Percentiles rank a stretch among this genome's conserved stretches.
These are phyloP conservation scores for Eupithecia vulgata DNA, from an alignment of 2,888 invertebrate species.

Conservation along the genomic window DNA sequence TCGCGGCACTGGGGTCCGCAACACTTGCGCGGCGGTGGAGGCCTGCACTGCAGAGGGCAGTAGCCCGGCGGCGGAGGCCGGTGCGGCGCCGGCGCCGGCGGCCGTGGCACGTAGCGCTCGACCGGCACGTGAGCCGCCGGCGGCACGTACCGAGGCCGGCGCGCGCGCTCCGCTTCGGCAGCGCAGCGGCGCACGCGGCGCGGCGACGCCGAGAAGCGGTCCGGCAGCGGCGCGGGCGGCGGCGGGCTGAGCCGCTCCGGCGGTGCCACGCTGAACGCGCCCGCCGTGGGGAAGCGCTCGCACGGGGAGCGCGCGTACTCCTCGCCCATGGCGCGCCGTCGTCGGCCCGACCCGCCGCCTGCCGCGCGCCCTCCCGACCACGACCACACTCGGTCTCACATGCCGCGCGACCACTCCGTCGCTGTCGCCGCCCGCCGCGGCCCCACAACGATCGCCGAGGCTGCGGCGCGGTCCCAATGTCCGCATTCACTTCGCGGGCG, in stretches of 20 bases:
- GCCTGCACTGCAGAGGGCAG: constrained; percentile 80
- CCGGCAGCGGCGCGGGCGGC: constrained; percentile 85
- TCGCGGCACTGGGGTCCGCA: constrained; percentile 79
- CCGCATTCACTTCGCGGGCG: constrained; percentile 82
- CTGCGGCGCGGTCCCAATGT: constrained; percentile 75
- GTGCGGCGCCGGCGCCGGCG: constrained; percentile 78
- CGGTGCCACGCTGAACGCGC: constrained; percentile 85
- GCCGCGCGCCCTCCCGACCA: constrained; percentile 76
- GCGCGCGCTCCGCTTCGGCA: constrained; percentile 87
- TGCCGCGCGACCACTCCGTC: constrained; percentile 73
- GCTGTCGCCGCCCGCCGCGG: constrained; percentile 70
- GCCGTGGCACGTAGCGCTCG: constrained; percentile 88
- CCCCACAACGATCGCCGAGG: constrained; percentile 64
- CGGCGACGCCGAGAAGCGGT: constrained; percentile 83
- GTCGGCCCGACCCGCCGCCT: constrained; percentile 79
- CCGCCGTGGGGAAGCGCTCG: constrained; percentile 83
- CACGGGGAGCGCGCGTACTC: constrained; percentile 82
- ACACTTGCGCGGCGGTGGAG: constrained; percentile 74
- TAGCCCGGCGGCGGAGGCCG: constrained; percentile 81
- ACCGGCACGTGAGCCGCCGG: constrained; percentile 89
- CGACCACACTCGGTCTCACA: constrained; percentile 74
- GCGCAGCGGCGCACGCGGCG: constrained; percentile 86
- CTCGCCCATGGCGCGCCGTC: constrained; percentile 81
- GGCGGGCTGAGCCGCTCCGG: constrained; percentile 86
- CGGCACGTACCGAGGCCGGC: constrained; percentile 85